Evolutionary conservation across 2,797 vertebrate species (phyloP), one percentile per base, ranked within the genome.

Genomic region (Urocyon cinereoargenteus): DNA sequence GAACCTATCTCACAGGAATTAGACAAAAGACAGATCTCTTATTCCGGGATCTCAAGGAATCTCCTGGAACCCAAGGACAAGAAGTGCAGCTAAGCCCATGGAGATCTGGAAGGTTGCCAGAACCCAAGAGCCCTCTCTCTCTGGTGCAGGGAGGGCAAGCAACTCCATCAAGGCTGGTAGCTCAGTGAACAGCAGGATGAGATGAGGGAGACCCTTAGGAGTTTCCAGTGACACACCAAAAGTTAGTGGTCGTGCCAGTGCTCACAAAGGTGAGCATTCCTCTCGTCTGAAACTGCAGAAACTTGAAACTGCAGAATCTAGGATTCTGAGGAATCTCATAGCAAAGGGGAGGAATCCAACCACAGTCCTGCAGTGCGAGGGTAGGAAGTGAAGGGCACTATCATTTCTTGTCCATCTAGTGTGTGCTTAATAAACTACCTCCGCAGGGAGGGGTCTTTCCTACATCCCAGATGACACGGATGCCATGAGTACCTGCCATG

Each of bases 351-450:
- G 49, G 45, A 36, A 9, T 1, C 8, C 21, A 68, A 66, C 28
- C 62, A 53, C 0, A 5, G 40, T 3, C 10, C 0, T 57, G 18
- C 2, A 1, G 79, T 3, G 14, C 7, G 18, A 2, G 12, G 13
- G 31, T 3, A 11, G 40, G 72, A 34, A 18, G 34, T 21, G n/a
- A 45, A 77, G 28, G 22, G 59, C 22, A 6, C 28, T 26, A 9
- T 64, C 86, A 19, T 19, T 62, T 14, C 18, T 62, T 11, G 45
- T 22, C 70, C 59, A 53, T 8, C 53, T 31, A 10, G 7, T 2
- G 9, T 10, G 18, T 12, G 26, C 21, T 83, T 4, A 2, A 26
- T 16, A 14, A 89, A 53, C 36, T 10, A 45, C 36, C 49, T 84
- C 75, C 28, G 18, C 12, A 3, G 13, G 12, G 34, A 51, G 21